Base-by-base conservation (phyloP, 2,888 invertebrate genomes). In the Meta bourneti region DNA sequence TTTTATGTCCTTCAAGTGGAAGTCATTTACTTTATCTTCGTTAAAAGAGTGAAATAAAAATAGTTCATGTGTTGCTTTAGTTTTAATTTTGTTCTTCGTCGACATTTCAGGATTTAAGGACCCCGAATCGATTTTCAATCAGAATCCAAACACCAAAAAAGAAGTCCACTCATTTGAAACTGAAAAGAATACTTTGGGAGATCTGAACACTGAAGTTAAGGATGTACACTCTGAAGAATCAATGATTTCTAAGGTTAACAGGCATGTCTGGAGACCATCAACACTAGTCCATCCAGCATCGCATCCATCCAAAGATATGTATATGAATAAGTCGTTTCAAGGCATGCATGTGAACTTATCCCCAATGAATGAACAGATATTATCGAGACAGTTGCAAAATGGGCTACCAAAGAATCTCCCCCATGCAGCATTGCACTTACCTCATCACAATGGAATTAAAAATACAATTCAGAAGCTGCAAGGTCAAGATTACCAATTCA, bases 381-480 rank as follows among this genome's bases (percentile, higher is more conserved):
- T 49, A 7, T 61, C 49, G 2, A 74, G 81, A 48, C 80, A 88
- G 52, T 54, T 13, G 13, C 81, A 74, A n/a, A 48, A n/a, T n/a
- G 75, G 69, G 20, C 20, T 34, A 80, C 69, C 54, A 6, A 48
- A 8, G 48, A 75, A 89, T 16, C 11, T 13, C 6, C 61, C 9
- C 9, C 48, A n/a, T n/a, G 34, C 7, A 20, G 20, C 9, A 70
- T 49, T 69, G 48, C 9, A 11, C 13, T 61, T 49, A 49, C 19
- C 20, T 19, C 20, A 13, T 52, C 86, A 49, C 7, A 70, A 49
- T 7, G 70, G 51, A 16, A 75, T 81, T 52, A 48, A 75, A 51
- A 49, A 78, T 51, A 70, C 70, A 6, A 89, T 89, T 75, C 81
- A 81, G 48, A 89, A 81, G 19, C 49, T 74, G 7, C 74, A 81